phyloP scores from a whole-genome alignment of 1,140 invertebrate genomes.

The Eurytemora carolleeae region DNA sequence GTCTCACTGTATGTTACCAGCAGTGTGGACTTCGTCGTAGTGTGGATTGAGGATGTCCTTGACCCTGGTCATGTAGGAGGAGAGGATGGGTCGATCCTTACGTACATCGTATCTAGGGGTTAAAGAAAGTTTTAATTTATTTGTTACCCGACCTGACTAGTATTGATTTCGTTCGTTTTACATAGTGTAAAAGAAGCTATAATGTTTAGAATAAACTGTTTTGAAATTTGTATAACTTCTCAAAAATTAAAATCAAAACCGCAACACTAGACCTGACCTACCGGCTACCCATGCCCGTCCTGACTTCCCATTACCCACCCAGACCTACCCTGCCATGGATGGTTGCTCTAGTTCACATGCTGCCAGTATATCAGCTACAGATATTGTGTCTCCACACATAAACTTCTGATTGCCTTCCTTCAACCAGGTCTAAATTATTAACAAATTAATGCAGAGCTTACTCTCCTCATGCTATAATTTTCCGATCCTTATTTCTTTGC shows the following conservation, averaged over 20 bases:
- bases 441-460: too few relatives aligned
- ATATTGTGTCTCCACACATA: conserved; percentile 1
- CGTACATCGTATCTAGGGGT: conserved; percentile 1
- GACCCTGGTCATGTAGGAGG: not conserved
- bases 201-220: not conserved
- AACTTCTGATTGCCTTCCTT: not conserved
- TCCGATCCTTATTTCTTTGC: too few relatives aligned
- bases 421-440: too few relatives aligned
- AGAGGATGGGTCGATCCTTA: not conserved
- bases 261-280: not conserved
- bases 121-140: not conserved
- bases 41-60: conserved; percentile 1
- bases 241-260: not conserved
- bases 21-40: conserved; percentile 5
- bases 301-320: too few relatives aligned
- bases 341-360: conserved; percentile 11
- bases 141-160: not conserved
- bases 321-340: conserved; percentile 6
- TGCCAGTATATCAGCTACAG: not conserved
- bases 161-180: not conserved
- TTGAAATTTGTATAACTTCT: too few relatives aligned
- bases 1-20: too few relatives aligned
- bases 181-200: not conserved
- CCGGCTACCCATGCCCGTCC: too few relatives aligned
- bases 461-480: too few relatives aligned